phyloP scores from a whole-genome alignment of 2,113 vertebrate genomes.

The Echinops telfairi region DNA sequence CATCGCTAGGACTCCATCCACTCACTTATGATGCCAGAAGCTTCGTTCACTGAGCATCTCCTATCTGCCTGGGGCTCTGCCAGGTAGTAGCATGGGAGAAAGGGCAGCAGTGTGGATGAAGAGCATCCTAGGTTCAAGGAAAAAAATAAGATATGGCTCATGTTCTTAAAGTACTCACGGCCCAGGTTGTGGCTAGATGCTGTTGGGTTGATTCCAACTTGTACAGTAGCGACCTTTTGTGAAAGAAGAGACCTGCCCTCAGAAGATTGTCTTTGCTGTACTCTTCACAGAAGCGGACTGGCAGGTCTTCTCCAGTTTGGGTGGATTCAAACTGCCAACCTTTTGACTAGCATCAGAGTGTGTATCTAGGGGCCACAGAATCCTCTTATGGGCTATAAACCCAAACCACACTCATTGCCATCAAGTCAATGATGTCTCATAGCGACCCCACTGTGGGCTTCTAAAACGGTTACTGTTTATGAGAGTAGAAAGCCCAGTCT shows the following conservation, averaged over 20 bases:
- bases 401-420: no score
- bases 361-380: background rate
- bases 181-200: background rate
- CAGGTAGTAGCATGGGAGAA: rapidly evolving
- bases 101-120: background rate
- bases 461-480: no score
- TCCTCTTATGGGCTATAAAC: background rate
- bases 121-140: background rate
- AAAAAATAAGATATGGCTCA: background rate
- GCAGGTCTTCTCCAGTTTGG: background rate
- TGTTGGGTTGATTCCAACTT: background rate
- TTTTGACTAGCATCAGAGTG: background rate
- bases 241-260: background rate
- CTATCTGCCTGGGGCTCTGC: background rate
- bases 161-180: background rate
- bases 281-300: background rate
- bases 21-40: background rate
- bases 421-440: no score
- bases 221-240: background rate
- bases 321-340: background rate
- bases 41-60: background rate
- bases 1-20: background rate
- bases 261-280: background rate
- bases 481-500: no score
- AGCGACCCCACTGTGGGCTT: no score